Base-by-base conservation (phyloP, 2,888 invertebrate species). In the Blomia tropicalis region DNA sequence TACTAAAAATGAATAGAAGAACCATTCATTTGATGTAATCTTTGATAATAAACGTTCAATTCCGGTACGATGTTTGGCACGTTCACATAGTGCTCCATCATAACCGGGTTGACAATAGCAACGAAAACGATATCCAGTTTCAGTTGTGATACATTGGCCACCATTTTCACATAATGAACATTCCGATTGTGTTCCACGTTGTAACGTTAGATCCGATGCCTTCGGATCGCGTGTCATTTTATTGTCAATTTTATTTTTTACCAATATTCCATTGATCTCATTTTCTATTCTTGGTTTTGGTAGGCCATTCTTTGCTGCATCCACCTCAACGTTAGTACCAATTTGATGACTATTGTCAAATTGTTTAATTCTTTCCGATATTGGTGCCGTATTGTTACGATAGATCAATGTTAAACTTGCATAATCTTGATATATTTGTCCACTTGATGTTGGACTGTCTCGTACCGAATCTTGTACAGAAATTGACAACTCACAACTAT, bases 21-120 rank as follows among this genome's bases (percentile, higher is more conserved):
- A n/a, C 51, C 7, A 27, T 27, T 47, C 51, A 19, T 47, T 47
- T 7, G 51, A 11, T 7, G 51, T 47, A n/a, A 47, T 47, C 14
- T 7, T 25, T 7, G 51, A 7, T 11, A 47, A n/a, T n/a, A 47
- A 11, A 11, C 51, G 51, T 7, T 47, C 51, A 27, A 47, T 47
- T 7, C n/a, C 51, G 14, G 11, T 47, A 11, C 22, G 7, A n/a
- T 47, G 51, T 11, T 11, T 47, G 51, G 51, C 23, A 7, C 51
- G 51, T 27, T 47, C 51, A n/a, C 51, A 47, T 7, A 47, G 51
- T 47, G 51, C 51, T 27, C 51, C 51, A 11, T 47, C 51, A n/a
- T 11, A 47, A 27, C 51, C 51, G n/a, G 14, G 7, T 47, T 47
- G 51, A 47, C 51, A 47, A n/a, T 47, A 47, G 22, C 51, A 47